Percentiles rank a stretch among this genome's conserved stretches.
phyloP scores from a whole-genome alignment of 2,888 invertebrate species.

The Adelognathus sp. region DNA sequence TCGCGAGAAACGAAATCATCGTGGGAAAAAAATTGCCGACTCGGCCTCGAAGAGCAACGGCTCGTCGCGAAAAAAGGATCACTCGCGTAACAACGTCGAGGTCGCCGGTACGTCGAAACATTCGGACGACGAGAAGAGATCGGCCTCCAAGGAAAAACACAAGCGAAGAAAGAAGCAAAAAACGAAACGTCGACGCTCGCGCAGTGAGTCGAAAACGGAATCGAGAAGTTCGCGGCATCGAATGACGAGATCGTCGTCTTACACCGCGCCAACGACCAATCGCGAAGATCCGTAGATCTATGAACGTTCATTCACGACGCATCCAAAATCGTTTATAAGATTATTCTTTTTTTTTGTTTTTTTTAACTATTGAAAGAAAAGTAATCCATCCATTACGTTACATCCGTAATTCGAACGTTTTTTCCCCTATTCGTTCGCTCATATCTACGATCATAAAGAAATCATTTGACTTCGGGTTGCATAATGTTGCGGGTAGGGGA shows the following conservation, averaged over 20 bases:
- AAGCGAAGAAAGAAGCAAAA: slow-evolving; percentile 68
- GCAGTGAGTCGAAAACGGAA: slow-evolving; percentile 68
- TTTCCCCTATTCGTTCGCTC: no score
- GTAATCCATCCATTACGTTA: no score
- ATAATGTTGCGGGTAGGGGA: no score
- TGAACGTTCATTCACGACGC: background rate
- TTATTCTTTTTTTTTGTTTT: background rate
- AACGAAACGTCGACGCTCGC: slow-evolving; percentile 66
- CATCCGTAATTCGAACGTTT: no score
- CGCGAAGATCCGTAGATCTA: background rate
- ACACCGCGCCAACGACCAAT: slow-evolving; percentile 15
- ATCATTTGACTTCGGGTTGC: no score
- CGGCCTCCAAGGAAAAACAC: slow-evolving; percentile 61
- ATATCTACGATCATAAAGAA: no score
- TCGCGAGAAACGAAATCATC: background rate
- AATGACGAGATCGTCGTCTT: slow-evolving; percentile 26
- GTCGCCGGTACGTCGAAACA: slow-evolving; percentile 29
- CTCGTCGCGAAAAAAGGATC: slow-evolving; percentile 8
- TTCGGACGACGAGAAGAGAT: slow-evolving; percentile 32
- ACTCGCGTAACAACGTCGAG: background rate
- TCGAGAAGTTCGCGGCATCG: slow-evolving; percentile 57
- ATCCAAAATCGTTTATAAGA: background rate
- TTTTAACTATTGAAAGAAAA: background rate
- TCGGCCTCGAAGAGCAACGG: background rate
- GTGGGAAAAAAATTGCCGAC: background rate